phyloP scores from a whole-genome alignment of 2,888 invertebrate genomes.

The Drosophila mettleri region DNA sequence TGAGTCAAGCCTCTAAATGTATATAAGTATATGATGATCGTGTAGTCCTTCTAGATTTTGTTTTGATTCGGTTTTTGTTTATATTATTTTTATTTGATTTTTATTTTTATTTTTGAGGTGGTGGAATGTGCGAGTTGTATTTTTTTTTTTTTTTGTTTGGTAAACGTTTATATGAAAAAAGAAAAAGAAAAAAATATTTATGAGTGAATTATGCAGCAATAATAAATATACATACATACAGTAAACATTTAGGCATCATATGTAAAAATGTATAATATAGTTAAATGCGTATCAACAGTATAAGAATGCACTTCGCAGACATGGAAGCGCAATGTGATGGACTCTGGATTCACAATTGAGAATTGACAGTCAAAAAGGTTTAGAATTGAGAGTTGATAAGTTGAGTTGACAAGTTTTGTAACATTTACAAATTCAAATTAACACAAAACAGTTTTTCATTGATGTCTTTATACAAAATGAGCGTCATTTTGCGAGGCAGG shows the following conservation, averaged over 20 bases:
- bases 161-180: conserved; percentile 83
- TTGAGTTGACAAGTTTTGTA: conserved; percentile 23
- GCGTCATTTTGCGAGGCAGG: conserved; percentile 40
- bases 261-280: conserved; percentile 53
- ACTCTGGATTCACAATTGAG: conserved; percentile 26
- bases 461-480: conserved; percentile 59
- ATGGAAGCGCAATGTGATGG: conserved; percentile 48
- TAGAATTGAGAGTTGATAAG: conserved; percentile 15
- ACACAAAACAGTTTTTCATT: conserved; percentile 54
- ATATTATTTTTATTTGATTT: conserved; percentile 10
- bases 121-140: conserved; percentile 77
- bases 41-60: conserved; percentile 52
- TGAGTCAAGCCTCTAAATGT: conserved; percentile 52
- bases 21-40: conserved; percentile 42
- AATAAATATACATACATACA: conserved; percentile 81
- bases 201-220: conserved; percentile 84
- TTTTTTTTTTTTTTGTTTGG: conserved; percentile 50
- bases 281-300: conserved; percentile 43
- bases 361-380: conserved; percentile 19
- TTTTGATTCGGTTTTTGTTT: conserved; percentile 37
- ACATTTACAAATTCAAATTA: conserved; percentile 62
- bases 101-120: conserved; percentile 58
- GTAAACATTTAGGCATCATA: conserved; percentile 76
- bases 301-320: conserved; percentile 45
- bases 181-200: conserved; percentile 83